A percentile compares a stretch with the other conserved stretches of the same genome.
These are phyloP conservation scores for Gallirallus australis DNA, from an alignment of 2,797 vertebrate species.

Conservation along the genomic window DNA sequence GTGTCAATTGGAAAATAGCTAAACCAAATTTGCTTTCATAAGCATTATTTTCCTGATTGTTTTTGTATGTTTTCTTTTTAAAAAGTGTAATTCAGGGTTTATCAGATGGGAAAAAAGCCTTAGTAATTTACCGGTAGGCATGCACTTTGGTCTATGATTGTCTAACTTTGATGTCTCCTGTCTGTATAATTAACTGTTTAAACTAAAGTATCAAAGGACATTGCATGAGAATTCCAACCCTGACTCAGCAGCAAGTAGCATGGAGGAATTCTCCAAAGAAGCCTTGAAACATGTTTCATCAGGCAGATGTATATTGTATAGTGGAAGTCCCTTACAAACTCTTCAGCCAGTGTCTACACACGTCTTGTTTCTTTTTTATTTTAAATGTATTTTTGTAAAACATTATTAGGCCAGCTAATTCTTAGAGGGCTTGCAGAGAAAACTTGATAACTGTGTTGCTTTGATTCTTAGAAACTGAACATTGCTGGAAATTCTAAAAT, in stretches of 20 bases:
- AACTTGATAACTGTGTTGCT: neutral
- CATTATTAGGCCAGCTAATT: neutral
- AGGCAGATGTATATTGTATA: neutral
- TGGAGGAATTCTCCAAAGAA: constrained; percentile 9
- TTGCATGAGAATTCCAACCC: neutral
- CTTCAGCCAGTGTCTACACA: neutral
- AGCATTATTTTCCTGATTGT: neutral
- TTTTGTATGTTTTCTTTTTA: neutral
- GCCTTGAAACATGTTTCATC: neutral
- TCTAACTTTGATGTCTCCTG: constrained; percentile 6
- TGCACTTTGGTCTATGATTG: neutral
- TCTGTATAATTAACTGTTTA: constrained; percentile 25
- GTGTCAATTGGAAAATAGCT: neutral
- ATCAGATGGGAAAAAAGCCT: neutral
- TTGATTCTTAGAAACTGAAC: constrained; percentile 10
- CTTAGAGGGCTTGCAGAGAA: neutral
- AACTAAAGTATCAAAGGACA: constrained; percentile 4
- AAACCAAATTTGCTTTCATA: neutral
- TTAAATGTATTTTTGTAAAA: neutral
- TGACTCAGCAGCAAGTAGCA: constrained; percentile 15
- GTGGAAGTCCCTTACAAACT: neutral
- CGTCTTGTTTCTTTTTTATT: neutral
- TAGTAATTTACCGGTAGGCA: neutral
- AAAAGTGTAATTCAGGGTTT: neutral
- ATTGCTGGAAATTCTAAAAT: constrained; percentile 7